Evolutionary conservation across 2,888 invertebrate species (phyloP).

Genomic region (Drosophila crucigera): DNA sequence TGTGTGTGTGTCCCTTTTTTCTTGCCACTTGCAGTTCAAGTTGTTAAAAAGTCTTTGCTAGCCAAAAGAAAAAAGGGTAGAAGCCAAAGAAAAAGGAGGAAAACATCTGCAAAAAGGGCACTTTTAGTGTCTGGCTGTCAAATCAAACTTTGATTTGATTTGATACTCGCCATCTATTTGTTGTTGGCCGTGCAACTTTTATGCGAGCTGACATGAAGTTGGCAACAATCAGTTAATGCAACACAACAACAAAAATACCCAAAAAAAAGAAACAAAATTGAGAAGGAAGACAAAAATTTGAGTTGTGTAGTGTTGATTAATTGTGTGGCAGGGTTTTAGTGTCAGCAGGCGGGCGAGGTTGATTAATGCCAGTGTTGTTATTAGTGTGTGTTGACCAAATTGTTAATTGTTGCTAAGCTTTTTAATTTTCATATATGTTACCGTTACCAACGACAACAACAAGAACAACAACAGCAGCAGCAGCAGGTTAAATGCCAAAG

Average conservation of each 20-base stretch:
- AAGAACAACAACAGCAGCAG: slow-evolving; percentile 5
- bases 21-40: slow-evolving; percentile 62
- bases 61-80: slow-evolving; percentile 30
- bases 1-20: slow-evolving; percentile 25
- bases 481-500: slow-evolving; percentile 55
- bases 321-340: slow-evolving; percentile 53
- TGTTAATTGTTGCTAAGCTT: slow-evolving; percentile 76
- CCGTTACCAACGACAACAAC: slow-evolving; percentile 15
- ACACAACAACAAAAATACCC: slow-evolving; percentile 6
- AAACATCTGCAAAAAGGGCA: slow-evolving; percentile 15
- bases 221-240: slow-evolving; percentile 75
- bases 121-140: slow-evolving; percentile 69
- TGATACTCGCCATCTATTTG: slow-evolving; percentile 50
- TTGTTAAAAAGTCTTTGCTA: slow-evolving; percentile 57
- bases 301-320: slow-evolving; percentile 61
- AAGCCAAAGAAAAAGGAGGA: neutral
- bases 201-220: slow-evolving; percentile 73
- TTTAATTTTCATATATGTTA: slow-evolving; percentile 71
- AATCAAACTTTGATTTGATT: slow-evolving; percentile 79
- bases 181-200: slow-evolving; percentile 58
- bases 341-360: slow-evolving; percentile 47
- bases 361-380: slow-evolving; percentile 64
- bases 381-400: slow-evolving; percentile 52
- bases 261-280: neutral
- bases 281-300: neutral